A percentile compares a stretch with the other conserved stretches of the same genome.
Conservation (phyloP, 2,888 invertebrate genomes). For the Calliopum simillimum region DNA sequence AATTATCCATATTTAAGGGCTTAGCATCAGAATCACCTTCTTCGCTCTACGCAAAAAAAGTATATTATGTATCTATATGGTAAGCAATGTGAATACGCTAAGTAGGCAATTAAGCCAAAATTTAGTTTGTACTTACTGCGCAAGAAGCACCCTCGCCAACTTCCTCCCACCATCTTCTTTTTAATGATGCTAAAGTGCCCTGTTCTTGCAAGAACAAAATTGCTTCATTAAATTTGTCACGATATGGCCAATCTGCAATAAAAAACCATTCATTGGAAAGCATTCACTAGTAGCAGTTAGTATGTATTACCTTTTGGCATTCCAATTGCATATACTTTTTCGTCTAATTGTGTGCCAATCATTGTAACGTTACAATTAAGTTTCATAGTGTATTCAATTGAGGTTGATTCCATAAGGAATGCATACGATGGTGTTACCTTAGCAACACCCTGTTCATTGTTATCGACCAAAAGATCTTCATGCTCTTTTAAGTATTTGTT, state of each 20-base stretch:
- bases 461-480: slow-evolving; percentile 69
- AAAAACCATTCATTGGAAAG: too few relatives aligned
- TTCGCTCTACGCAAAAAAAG: slow-evolving; percentile 51
- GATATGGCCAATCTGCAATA: slow-evolving; percentile 69
- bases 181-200: slow-evolving; percentile 80
- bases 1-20: slow-evolving; percentile 73
- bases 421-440: slow-evolving; percentile 72
- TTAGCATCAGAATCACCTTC: slow-evolving; percentile 62
- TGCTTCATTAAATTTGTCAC: slow-evolving; percentile 82
- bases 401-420: slow-evolving; percentile 83
- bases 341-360: slow-evolving; percentile 74
- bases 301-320: slow-evolving; percentile 72
- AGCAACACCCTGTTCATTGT: slow-evolving; percentile 72
- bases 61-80: background rate
- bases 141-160: slow-evolving; percentile 77
- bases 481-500: slow-evolving; percentile 81
- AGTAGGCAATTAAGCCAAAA: background rate
- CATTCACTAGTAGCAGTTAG: too few relatives aligned
- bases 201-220: slow-evolving; percentile 87
- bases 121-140: slow-evolving; percentile 20
- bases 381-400: slow-evolving; percentile 79
- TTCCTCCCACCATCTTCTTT: slow-evolving; percentile 92
- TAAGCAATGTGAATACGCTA: background rate
- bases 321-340: slow-evolving; percentile 81
- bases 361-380: slow-evolving; percentile 74